Evolutionary conservation across 1,140 invertebrate species (phyloP).

Genomic region (Drosophila elegans): DNA sequence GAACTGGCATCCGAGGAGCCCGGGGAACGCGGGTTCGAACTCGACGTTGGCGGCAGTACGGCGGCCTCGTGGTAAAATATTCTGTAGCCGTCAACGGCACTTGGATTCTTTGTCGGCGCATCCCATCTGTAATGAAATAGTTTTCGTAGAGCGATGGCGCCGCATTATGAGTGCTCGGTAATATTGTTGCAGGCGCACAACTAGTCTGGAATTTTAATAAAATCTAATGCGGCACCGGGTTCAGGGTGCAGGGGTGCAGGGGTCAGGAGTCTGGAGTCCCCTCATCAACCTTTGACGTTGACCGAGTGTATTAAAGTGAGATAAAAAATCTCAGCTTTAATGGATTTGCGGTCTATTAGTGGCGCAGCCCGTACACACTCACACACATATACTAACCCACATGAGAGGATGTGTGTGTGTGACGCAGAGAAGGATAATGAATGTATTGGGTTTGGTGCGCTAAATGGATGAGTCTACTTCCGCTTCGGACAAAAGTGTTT

Average conservation of each 20-base stretch:
- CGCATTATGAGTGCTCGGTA: conserved; percentile 75
- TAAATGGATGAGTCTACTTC: conserved; percentile 77
- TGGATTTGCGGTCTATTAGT: conserved; percentile 83
- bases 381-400: conserved; percentile 13
- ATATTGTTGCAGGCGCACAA: conserved; percentile 79
- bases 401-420: conserved; percentile 10
- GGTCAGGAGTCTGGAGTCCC: conserved; percentile 2
- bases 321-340: conserved; percentile 81
- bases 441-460: conserved; percentile 70
- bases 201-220: conserved; percentile 82
- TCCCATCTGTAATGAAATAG: conserved; percentile 88
- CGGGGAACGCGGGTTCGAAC: conserved; percentile 6
- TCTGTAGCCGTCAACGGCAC: conserved; percentile 92
- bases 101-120: conserved; percentile 91
- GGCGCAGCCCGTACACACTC: conserved; percentile 31
- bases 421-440: conserved; percentile 58
- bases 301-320: conserved; percentile 82
- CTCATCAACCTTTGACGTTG: conserved; percentile 73
- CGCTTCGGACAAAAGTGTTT: conserved; percentile 60
- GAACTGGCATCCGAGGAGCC: conserved; percentile 22
- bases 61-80: conserved; percentile 87
- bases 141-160: conserved; percentile 68
- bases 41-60: conserved; percentile 63
- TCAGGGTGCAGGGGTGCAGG: neutral
- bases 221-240: conserved; percentile 67